Percentiles rank a stretch among this genome's conserved stretches.
Evolutionary conservation across 2,113 vertebrate genomes (phyloP).

Genomic region (Carollia perspicillata): DNA sequence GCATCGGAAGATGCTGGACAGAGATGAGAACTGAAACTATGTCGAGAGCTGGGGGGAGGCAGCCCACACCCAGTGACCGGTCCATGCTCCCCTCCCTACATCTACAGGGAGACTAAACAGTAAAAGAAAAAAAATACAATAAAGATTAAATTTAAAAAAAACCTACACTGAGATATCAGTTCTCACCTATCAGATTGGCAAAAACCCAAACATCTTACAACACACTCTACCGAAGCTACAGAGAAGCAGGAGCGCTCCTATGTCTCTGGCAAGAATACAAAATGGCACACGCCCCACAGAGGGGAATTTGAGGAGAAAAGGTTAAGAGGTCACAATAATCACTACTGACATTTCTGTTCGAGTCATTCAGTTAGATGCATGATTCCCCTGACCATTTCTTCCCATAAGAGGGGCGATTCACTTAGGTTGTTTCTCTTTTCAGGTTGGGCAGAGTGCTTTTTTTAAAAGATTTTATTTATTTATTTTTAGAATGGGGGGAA

Average conservation of each 20-base stretch:
- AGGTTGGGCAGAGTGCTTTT: neutral
- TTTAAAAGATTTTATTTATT: too few relatives aligned
- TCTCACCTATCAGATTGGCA: neutral
- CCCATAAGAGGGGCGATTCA: neutral
- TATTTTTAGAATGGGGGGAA: too few relatives aligned
- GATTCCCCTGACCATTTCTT: constrained; percentile 17
- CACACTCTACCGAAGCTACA: neutral
- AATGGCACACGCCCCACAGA: neutral
- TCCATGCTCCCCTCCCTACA: too few relatives aligned
- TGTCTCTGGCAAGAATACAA: neutral
- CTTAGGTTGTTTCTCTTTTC: neutral
- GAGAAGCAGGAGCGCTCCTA: neutral
- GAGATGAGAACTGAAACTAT: neutral
- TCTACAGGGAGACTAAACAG: too few relatives aligned
- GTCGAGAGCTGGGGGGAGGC: too few relatives aligned
- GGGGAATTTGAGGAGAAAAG: constrained; percentile 6
- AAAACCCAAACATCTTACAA: constrained; percentile 10
- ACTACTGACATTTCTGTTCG: constrained; percentile 28
- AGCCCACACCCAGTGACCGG: too few relatives aligned
- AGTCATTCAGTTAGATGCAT: neutral
- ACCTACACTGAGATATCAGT: neutral
- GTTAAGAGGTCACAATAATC: neutral
- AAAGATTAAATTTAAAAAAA: neutral
- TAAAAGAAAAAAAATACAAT: too few relatives aligned
- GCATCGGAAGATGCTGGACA: neutral